These are phyloP conservation scores for Neolamprologus sp. DNA, from an alignment of 2,113 vertebrate genomes.

Conservation along the genomic window DNA sequence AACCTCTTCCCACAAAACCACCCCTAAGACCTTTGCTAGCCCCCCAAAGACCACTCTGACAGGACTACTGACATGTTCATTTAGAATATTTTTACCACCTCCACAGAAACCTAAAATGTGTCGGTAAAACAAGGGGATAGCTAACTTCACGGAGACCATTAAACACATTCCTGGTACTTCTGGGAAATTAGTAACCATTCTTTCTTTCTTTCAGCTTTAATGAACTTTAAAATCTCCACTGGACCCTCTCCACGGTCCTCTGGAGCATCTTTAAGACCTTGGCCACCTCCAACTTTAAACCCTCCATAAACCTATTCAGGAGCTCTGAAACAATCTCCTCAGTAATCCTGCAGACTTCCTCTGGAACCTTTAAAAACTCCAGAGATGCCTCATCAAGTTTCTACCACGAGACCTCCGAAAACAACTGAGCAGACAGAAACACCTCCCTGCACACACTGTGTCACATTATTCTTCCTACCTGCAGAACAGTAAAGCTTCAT, in stretches of 20 bases:
- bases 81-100: neutral
- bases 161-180: neutral
- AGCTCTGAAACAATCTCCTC: neutral
- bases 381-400: neutral
- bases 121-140: neutral
- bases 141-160: neutral
- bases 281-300: neutral
- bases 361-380: neutral
- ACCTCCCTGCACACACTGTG: neutral
- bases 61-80: neutral
- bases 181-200: neutral
- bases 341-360: neutral
- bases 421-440: neutral
- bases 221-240: neutral
- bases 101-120: neutral
- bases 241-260: neutral
- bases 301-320: neutral
- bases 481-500: neutral
- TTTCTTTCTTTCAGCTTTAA: neutral
- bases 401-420: rapidly evolving
- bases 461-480: neutral
- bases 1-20: neutral
- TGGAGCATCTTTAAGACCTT: neutral
- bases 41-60: neutral
- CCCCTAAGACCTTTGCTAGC: neutral